phyloP scores from a whole-genome alignment of 2,888 invertebrate genomes.

The Scelioninae gen. 1 region DNA sequence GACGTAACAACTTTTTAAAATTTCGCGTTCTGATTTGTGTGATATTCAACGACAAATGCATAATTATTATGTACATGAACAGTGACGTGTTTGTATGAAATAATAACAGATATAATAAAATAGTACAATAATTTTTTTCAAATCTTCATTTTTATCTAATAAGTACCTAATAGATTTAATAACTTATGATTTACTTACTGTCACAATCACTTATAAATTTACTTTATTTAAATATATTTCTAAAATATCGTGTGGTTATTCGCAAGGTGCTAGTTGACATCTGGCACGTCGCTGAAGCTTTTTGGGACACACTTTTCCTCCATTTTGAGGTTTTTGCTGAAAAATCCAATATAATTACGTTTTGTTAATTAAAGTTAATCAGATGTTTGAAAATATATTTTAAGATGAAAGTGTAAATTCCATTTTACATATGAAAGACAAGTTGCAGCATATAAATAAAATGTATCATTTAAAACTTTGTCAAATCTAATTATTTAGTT shows the following conservation, averaged over 20 bases:
- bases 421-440: too few relatives aligned
- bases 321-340: conserved; percentile 87
- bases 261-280: conserved; percentile 85
- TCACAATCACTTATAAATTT: neutral
- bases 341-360: conserved; percentile 45
- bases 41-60: conserved; percentile 46
- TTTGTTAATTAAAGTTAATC: too few relatives aligned
- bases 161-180: conserved; percentile 1
- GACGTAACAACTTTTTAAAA: conserved; percentile 38
- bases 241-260: conserved; percentile 54
- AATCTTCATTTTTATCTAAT: conserved; percentile 47
- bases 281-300: conserved; percentile 86
- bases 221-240: too few relatives aligned
- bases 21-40: conserved; percentile 57
- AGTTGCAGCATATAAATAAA: too few relatives aligned
- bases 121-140: conserved; percentile 67
- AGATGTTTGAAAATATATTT: too few relatives aligned
- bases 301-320: conserved; percentile 88
- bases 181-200: neutral
- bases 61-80: conserved; percentile 60
- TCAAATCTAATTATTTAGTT: conserved; percentile 26
- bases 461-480: too few relatives aligned
- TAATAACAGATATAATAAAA: conserved; percentile 62
- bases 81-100: conserved; percentile 63
- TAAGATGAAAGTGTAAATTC: too few relatives aligned